Percentiles rank a stretch among this genome's conserved stretches.
These are phyloP conservation scores for Hydraecia micacea DNA, from an alignment of 2,888 invertebrate genomes.

Conservation along the genomic window DNA sequence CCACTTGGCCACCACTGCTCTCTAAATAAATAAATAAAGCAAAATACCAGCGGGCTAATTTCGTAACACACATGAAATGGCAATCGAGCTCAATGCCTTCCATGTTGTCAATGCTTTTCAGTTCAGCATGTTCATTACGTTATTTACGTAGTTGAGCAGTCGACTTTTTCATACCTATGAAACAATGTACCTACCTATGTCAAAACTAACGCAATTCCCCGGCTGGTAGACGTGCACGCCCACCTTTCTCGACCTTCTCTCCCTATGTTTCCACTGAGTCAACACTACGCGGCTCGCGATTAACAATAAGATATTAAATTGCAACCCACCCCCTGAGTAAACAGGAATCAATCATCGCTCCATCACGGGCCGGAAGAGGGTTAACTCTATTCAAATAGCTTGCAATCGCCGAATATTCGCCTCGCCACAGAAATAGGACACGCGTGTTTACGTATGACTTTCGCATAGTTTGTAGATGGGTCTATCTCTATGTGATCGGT, in stretches of 20 bases:
- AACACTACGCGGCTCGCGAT: conserved; percentile 79
- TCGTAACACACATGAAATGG: no score
- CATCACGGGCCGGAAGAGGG: conserved; percentile 83
- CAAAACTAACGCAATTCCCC: not conserved
- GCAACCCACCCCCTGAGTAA: conserved; percentile 81
- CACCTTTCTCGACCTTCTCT: not conserved
- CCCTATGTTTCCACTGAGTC: conserved; percentile 70
- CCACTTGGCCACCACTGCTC: no score
- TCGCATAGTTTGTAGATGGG: conserved; percentile 42
- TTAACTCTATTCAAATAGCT: conserved; percentile 87
- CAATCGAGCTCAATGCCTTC: not conserved
- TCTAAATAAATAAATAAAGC: no score
- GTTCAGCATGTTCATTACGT: not conserved
- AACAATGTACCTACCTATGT: not conserved
- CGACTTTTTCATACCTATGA: not conserved
- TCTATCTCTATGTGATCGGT: conserved; percentile 16
- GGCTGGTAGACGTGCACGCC: conserved; percentile 1
- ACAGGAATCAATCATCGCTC: conserved; percentile 90
- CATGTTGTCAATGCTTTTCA: not conserved
- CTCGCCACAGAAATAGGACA: conserved; percentile 70
- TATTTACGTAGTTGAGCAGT: not conserved
- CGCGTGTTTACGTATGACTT: conserved; percentile 56
- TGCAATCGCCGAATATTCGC: conserved; percentile 78
- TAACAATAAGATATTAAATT: conserved; percentile 89
- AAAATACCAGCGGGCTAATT: no score